Percentiles rank a stretch among this genome's conserved stretches.
These are phyloP conservation scores for Rhinogobio ventralis DNA, from an alignment of 2,797 vertebrate species.

Conservation along the genomic window DNA sequence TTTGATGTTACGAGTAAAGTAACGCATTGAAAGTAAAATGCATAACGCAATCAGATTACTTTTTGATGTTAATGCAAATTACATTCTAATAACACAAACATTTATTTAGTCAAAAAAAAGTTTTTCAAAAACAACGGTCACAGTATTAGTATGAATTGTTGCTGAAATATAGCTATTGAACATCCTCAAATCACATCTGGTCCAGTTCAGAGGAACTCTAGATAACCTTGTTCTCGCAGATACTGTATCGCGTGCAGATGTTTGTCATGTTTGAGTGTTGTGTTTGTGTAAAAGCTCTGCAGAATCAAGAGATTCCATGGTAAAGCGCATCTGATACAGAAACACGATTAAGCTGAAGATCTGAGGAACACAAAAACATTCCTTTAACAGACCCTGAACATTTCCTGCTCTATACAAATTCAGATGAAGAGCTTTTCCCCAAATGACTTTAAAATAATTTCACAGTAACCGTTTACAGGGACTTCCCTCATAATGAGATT, in stretches of 20 bases:
- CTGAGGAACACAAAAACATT: background rate
- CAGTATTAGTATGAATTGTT: no score
- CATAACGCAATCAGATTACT: no score
- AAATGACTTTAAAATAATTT: background rate
- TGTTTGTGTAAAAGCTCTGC: background rate
- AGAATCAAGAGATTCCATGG: background rate
- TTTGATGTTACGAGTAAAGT: no score
- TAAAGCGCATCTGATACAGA: background rate
- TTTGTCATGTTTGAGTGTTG: background rate
- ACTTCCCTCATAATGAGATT: background rate
- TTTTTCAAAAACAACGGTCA: no score
- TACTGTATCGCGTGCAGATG: rapidly evolving
- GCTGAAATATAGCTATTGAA: no score
- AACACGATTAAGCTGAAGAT: background rate
- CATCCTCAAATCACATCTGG: no score
- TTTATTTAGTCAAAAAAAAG: no score
- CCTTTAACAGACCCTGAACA: background rate
- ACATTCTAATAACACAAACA: no score
- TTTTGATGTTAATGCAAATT: no score
- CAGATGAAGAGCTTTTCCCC: background rate
- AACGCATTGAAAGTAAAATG: no score
- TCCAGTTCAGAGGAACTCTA: background rate
- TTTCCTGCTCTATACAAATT: background rate
- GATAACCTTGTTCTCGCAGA: background rate
- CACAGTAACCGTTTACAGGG: background rate